phyloP scores from a whole-genome alignment of 2,113 vertebrate genomes.

The Aviceda subcristata region DNA sequence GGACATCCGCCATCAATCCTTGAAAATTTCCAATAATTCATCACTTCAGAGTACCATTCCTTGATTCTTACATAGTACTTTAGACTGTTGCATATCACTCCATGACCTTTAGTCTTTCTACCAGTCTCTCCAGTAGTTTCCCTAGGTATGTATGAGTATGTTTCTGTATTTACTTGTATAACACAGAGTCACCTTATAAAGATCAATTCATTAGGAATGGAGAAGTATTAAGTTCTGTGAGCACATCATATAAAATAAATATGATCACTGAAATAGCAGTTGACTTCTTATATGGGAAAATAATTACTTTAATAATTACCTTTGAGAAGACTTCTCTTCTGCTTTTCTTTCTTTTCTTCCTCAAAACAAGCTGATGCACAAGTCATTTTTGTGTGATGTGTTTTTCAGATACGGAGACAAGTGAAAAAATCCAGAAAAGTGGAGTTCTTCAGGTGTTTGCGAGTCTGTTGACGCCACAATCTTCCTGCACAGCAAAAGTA shows the following conservation, averaged over 20 bases:
- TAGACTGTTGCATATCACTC: background rate
- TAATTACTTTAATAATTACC: background rate
- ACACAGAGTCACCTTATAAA: background rate
- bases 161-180: background rate
- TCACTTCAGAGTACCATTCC: background rate
- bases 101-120: background rate
- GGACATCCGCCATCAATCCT: background rate
- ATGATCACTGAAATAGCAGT: background rate
- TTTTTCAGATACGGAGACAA: conserved; percentile 89
- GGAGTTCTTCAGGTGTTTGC: conserved; percentile 87
- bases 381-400: conserved; percentile 11
- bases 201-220: background rate
- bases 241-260: background rate
- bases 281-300: background rate
- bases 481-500: conserved; percentile 91
- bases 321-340: background rate
- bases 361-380: background rate
- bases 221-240: background rate
- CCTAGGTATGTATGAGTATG: background rate
- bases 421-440: conserved; percentile 92
- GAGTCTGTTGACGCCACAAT: conserved; percentile 82
- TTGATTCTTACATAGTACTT: background rate
- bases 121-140: background rate
- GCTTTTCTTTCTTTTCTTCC: background rate
- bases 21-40: background rate